phyloP scores from a whole-genome alignment of 2,888 invertebrate genomes.

The Campoplex capitator region DNA sequence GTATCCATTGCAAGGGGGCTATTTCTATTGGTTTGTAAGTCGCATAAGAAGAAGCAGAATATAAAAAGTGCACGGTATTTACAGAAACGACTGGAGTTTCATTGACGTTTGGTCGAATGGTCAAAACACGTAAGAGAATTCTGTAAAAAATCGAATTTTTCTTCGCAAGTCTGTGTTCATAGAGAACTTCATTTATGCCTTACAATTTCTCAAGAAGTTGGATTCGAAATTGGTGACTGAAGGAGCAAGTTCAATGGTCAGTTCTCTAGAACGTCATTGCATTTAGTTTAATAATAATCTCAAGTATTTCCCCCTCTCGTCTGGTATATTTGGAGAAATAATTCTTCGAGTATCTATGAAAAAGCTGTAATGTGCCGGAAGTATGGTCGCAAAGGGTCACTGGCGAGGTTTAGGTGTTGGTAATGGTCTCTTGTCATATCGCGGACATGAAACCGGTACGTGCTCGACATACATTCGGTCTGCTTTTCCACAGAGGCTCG shows the following conservation, averaged over 20 bases:
- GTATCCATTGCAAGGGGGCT: neutral
- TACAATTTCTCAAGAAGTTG: neutral
- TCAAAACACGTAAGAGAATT: too few relatives aligned
- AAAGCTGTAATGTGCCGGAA: constrained; percentile 33
- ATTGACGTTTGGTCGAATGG: too few relatives aligned
- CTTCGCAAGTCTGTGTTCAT: too few relatives aligned
- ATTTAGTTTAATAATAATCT: neutral
- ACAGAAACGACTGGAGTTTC: too few relatives aligned
- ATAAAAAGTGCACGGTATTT: too few relatives aligned
- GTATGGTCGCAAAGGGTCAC: neutral
- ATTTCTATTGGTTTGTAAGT: neutral
- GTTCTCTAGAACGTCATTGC: neutral
- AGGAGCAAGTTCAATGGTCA: neutral
- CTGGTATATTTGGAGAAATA: neutral
- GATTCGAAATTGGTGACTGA: neutral
- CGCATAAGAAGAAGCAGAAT: too few relatives aligned
- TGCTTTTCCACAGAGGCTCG: constrained; percentile 51
- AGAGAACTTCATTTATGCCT: too few relatives aligned
- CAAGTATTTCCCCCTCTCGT: neutral
- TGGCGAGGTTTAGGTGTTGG: constrained; percentile 11
- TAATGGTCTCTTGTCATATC: constrained; percentile 70
- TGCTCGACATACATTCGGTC: constrained; percentile 72
- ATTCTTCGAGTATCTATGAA: neutral
- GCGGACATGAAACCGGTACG: constrained; percentile 75
- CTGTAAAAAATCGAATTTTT: too few relatives aligned